Base-by-base conservation (phyloP, 2,888 invertebrate species). In the Dorcus parallelipipedus region DNA sequence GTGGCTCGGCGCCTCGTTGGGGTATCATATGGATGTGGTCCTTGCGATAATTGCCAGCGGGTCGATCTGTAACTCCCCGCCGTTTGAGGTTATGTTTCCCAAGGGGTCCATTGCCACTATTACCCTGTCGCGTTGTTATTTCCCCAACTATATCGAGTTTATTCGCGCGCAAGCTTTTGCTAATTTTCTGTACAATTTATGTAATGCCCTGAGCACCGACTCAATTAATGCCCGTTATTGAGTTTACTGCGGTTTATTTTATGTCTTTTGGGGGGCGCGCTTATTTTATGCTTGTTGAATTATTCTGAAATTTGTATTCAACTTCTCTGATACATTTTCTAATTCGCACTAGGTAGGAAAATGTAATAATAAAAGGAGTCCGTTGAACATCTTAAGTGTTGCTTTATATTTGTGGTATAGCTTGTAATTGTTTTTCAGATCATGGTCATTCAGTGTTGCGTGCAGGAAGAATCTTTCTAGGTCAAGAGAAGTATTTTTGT, bases 31-130 rank as follows among this genome's bases (percentile, higher is more conserved):
- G 53, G 59, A 49, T 45, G 69, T 49, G 53, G 59, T 50, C 61
- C 67, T 63, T 68, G 65, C 65, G 72, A 74, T 74, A 75, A 75
- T 75, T 76, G 75, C 72, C 70, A 64, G 62, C 66, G 73, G 69
- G 73, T 68, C 68, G 71, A 69, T 71, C 68, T 69, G 67, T 68
- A 68, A 69, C 70, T 68, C 73, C 73, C 73, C 69, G 63, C 71
- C 73, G 73, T 75, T 76, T 71, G 71, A 69, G 73, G 75, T 76
- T 77, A 78, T 77, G 71, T 67, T 64, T 74, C 78, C 76, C 77
- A 59, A 52, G 78, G 74, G 78, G 68, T 73, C 74, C 76, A 78
- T 78, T 76, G 72, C 64, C 72, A 72, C 77, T 77, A 76, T 77
- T 76, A 76, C 74, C 70, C 71, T 76, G 76, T 76, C 73, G 72